These are phyloP conservation scores for Camponotus floridanus DNA, from an alignment of 1,140 invertebrate genomes.

Conservation along the genomic window DNA sequence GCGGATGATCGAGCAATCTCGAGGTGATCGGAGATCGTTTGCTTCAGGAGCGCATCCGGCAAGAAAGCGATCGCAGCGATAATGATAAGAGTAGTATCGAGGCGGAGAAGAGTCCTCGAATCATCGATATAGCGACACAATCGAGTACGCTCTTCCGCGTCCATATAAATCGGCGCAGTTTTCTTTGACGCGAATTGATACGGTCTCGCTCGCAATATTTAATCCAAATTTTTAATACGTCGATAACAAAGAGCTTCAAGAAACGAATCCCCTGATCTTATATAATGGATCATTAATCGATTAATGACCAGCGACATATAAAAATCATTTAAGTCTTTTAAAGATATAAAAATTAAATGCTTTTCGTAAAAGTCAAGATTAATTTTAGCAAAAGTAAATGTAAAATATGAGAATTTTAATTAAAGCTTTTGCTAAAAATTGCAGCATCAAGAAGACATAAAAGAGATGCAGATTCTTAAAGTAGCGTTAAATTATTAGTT, in stretches of 20 bases:
- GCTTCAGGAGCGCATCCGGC: not conserved
- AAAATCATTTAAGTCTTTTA: not conserved
- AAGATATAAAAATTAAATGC: not conserved
- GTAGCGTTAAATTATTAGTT: not conserved
- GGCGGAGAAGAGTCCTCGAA: constrained; percentile 48
- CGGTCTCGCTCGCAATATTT: constrained; percentile 19
- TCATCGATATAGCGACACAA: constrained; percentile 53
- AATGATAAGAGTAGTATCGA: constrained; percentile 4
- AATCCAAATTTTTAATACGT: constrained; percentile 36
- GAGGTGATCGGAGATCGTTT: constrained; percentile 18
- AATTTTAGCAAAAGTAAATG: not conserved
- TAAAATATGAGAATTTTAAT: no score
- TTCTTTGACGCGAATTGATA: constrained; percentile 20
- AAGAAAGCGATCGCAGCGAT: constrained; percentile 35
- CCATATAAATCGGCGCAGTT: constrained; percentile 49
- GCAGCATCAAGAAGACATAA: not conserved
- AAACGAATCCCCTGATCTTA: not conserved
- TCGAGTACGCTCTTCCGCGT: constrained; percentile 59
- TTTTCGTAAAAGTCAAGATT: not conserved
- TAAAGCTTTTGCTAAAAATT: not conserved
- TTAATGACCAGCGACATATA: not conserved
- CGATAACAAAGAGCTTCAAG: not conserved
- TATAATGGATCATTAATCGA: not conserved
- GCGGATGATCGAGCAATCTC: constrained; percentile 55
- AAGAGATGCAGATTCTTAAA: not conserved